Conservation (phyloP, 2,888 invertebrate genomes). For the Allophyes oxyacanthae region DNA sequence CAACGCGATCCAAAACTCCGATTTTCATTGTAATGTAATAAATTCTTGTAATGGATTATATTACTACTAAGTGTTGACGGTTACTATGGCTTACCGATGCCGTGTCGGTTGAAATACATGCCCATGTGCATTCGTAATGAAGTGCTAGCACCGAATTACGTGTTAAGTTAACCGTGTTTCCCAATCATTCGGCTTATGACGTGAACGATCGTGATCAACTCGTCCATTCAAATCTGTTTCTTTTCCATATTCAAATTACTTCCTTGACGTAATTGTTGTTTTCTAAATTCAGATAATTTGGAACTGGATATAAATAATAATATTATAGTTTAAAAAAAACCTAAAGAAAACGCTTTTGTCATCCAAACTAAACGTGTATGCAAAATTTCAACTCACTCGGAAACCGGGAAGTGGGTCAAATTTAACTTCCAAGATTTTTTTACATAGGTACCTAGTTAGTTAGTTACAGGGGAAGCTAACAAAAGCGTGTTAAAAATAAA, state of each 20-base stretch:
- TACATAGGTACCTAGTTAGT: too few relatives aligned
- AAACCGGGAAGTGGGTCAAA: too few relatives aligned
- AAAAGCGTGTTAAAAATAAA: too few relatives aligned
- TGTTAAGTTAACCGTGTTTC: conserved; percentile 34
- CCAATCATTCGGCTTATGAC: conserved; percentile 36
- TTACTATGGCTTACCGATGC: conserved; percentile 31
- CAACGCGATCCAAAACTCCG: conserved; percentile 19
- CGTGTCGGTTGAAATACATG: conserved; percentile 35
- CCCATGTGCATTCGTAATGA: conserved; percentile 47
- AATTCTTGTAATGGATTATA: conserved; percentile 24
- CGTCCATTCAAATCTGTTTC: conserved; percentile 14
- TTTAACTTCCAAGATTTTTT: too few relatives aligned
- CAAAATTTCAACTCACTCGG: too few relatives aligned
- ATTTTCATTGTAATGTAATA: conserved; percentile 17
- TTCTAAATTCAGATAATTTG: conserved; percentile 10
- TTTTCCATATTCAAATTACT: conserved; percentile 10
- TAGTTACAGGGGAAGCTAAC: too few relatives aligned
- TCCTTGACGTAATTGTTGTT: background rate
- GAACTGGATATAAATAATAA: too few relatives aligned
- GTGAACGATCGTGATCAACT: conserved; percentile 11
- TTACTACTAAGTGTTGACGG: conserved; percentile 18
- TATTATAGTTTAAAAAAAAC: too few relatives aligned
- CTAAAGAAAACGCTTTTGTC: too few relatives aligned
- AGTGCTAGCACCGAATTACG: conserved; percentile 38
- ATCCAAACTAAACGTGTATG: too few relatives aligned